Evolutionary conservation across 2,797 vertebrate species (phyloP).

Genomic region (Scleropages formosus): DNA sequence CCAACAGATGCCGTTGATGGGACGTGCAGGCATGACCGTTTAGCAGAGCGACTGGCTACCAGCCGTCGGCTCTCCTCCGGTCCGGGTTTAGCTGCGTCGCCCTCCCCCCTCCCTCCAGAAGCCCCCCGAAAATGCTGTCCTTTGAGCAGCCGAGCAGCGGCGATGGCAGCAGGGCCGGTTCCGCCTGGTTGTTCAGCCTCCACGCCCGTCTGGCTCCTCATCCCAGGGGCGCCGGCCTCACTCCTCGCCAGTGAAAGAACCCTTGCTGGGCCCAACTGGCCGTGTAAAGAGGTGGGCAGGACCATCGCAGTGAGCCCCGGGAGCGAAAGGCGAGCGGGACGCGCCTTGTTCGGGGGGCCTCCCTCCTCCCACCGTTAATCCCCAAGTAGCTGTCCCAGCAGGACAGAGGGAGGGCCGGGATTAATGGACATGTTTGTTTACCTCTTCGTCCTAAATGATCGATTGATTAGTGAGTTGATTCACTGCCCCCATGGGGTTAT

Average conservation of each 20-base stretch:
- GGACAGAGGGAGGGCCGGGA: constrained; percentile 52
- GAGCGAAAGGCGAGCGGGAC: constrained; percentile 50
- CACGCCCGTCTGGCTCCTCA: constrained; percentile 55
- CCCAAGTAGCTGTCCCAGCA: constrained; percentile 56
- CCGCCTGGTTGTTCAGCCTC: constrained; percentile 40
- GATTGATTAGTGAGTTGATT: constrained; percentile 81
- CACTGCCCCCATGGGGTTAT: constrained; percentile 76
- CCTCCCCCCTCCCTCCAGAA: neutral
- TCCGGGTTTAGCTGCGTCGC: neutral
- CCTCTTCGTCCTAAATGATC: constrained; percentile 79
- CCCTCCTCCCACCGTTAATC: constrained; percentile 47
- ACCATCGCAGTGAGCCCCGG: constrained; percentile 60
- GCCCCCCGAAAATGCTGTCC: constrained; percentile 19
- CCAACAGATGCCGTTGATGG: neutral
- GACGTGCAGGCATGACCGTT: neutral
- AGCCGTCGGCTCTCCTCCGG: too few species aligned
- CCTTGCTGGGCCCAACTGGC: constrained; percentile 84
- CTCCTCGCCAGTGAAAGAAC: constrained; percentile 70
- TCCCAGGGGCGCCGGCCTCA: constrained; percentile 39
- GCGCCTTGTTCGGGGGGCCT: neutral
- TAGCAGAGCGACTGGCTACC: neutral
- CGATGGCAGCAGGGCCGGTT: constrained; percentile 48
- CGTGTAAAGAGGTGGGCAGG: constrained; percentile 79
- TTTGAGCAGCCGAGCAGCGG: constrained; percentile 34
- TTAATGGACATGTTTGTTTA: constrained; percentile 83